Percentiles rank a stretch among this genome's conserved stretches.
These are phyloP conservation scores for Grantiella picta DNA, from an alignment of 2,113 vertebrate species.

Conservation along the genomic window DNA sequence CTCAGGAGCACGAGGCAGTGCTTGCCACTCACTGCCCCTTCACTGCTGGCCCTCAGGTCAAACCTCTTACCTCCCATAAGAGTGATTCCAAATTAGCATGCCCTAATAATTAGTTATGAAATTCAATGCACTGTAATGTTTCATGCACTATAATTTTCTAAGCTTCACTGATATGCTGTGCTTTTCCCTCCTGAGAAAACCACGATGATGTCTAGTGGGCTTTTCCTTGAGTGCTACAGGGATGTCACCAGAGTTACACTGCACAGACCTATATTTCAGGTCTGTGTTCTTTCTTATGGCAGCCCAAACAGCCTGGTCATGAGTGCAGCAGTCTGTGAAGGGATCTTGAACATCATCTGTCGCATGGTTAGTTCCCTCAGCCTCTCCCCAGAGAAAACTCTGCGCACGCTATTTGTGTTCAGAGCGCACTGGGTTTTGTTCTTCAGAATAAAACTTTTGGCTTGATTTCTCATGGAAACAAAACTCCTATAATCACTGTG, in stretches of 20 bases:
- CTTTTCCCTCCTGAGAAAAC: not conserved
- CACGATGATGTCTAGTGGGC: rapidly evolving
- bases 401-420: not conserved
- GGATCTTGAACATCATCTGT: not conserved
- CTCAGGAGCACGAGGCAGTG: rapidly evolving
- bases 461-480: slow-evolving; percentile 10
- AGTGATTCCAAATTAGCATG: not conserved
- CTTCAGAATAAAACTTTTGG: slow-evolving; percentile 14
- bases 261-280: not conserved
- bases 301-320: not conserved
- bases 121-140: not conserved
- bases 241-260: not conserved
- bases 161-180: rapidly evolving
- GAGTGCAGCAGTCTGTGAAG: not conserved
- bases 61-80: not conserved
- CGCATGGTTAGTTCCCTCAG: not conserved
- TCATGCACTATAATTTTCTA: not conserved
- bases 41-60: not conserved
- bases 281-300: not conserved
- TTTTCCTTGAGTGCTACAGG: not conserved
- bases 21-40: not conserved
- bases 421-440: not conserved
- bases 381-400: not conserved
- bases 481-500: not conserved
- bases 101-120: not conserved